Evolutionary conservation across 2,888 invertebrate species (phyloP).

Genomic region (Lepidocyrtinus sp.): DNA sequence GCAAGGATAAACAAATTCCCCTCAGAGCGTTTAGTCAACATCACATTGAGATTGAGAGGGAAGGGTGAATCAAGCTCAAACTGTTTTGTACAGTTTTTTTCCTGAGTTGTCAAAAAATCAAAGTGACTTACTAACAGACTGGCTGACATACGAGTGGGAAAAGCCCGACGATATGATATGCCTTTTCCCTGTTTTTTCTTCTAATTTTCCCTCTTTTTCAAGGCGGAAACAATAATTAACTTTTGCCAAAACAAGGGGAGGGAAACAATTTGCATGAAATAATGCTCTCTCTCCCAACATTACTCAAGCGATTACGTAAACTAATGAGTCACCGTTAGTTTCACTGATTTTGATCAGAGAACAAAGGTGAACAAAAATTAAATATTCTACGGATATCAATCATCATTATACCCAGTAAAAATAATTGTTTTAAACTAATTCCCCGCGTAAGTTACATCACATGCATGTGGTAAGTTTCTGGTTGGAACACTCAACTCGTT

Average conservation of each 20-base stretch:
- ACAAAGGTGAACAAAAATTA: conserved; percentile 6
- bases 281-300: conserved; percentile 16
- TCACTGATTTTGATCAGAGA: conserved; percentile 47
- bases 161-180: neutral
- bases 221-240: conserved; percentile 55
- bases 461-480: neutral
- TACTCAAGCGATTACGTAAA: conserved; percentile 37
- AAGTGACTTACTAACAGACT: conserved; percentile 53
- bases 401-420: neutral
- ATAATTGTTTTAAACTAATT: neutral
- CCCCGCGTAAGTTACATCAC: neutral
- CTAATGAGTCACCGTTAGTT: conserved; percentile 45
- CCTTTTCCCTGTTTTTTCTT: neutral
- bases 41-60: no score
- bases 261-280: conserved; percentile 45
- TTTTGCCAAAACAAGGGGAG: conserved; percentile 56
- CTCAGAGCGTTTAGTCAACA: no score
- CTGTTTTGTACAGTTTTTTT: conserved; percentile 30
- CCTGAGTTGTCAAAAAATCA: conserved; percentile 26
- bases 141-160: conserved; percentile 55
- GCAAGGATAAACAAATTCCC: no score
- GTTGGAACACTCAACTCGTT: no score
- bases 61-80: neutral
- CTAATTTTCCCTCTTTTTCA: conserved; percentile 14
- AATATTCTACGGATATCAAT: neutral